phyloP scores from a whole-genome alignment of 2,797 vertebrate genomes.

The Ctenosaura bakeri region DNA sequence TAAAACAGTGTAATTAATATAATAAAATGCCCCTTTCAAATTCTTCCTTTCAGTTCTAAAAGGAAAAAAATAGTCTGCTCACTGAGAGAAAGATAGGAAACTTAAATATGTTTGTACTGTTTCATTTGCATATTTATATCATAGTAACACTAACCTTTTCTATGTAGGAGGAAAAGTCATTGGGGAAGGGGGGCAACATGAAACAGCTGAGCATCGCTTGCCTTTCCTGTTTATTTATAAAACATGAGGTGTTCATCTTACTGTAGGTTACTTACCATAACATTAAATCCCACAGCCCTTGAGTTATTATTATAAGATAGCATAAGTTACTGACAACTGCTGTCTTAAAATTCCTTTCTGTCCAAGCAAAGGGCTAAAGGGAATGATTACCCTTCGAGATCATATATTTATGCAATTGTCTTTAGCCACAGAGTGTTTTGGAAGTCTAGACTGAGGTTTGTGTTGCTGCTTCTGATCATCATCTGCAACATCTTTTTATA shows the following conservation, averaged over 20 bases:
- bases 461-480: conserved; percentile 59
- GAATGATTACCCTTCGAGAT: conserved; percentile 66
- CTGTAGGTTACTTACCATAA: conserved; percentile 53
- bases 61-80: too few relatives aligned
- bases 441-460: conserved; percentile 64
- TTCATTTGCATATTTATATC: neutral
- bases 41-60: too few relatives aligned
- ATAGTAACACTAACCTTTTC: neutral
- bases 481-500: conserved; percentile 65
- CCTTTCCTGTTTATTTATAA: conserved; percentile 66
- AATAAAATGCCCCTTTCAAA: too few relatives aligned
- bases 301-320: conserved; percentile 68
- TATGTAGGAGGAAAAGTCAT: conserved; percentile 10
- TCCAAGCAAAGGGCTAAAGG: conserved; percentile 59
- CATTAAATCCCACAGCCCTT: conserved; percentile 67
- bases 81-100: neutral
- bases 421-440: conserved; percentile 71
- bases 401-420: conserved; percentile 69
- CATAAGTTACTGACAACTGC: conserved; percentile 66
- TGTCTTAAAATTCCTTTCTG: conserved; percentile 58
- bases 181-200: conserved; percentile 52
- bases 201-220: conserved; percentile 58
- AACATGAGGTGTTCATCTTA: conserved; percentile 53
- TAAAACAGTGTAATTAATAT: too few relatives aligned
- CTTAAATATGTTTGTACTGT: neutral